These are phyloP conservation scores for Pachyseris speciosa DNA, from an alignment of 64 coral and sea anemone genomes.

Conservation along the genomic window DNA sequence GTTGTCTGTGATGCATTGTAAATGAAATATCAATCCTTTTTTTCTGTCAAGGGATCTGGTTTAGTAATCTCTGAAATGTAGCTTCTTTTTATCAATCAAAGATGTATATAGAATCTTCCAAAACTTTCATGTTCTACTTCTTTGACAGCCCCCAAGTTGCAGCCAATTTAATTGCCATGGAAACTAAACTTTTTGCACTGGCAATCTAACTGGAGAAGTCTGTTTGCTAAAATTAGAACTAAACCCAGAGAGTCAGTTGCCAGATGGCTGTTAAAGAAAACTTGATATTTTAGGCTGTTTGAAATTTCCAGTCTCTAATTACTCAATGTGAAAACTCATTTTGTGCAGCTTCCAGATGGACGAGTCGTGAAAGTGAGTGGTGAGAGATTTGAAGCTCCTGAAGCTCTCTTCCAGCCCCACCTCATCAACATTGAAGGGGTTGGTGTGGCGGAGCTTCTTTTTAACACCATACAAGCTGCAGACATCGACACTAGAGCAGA, in stretches of 20 bases:
- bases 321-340: neutral
- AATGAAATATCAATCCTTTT: neutral
- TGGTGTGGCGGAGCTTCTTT: conserved; percentile 94
- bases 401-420: conserved; percentile 97
- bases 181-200: too few relatives aligned
- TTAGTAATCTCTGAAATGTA: too few relatives aligned
- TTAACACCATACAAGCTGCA: conserved; percentile 97
- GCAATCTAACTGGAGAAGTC: too few relatives aligned
- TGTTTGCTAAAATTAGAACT: too few relatives aligned
- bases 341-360: conserved; percentile 93
- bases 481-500: conserved; percentile 96
- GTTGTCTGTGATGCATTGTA: neutral
- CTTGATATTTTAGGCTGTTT: neutral
- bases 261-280: too few relatives aligned
- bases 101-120: too few relatives aligned
- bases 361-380: conserved; percentile 96
- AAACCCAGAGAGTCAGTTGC: too few relatives aligned
- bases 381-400: conserved; percentile 97
- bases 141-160: too few relatives aligned
- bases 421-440: conserved; percentile 98
- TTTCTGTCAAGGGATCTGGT: too few relatives aligned
- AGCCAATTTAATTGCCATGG: too few relatives aligned
- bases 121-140: too few relatives aligned
- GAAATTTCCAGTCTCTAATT: neutral
- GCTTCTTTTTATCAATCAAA: too few relatives aligned